These are phyloP conservation scores for Chaenogobius annularis DNA, from an alignment of 2,113 vertebrate genomes.

Conservation along the genomic window DNA sequence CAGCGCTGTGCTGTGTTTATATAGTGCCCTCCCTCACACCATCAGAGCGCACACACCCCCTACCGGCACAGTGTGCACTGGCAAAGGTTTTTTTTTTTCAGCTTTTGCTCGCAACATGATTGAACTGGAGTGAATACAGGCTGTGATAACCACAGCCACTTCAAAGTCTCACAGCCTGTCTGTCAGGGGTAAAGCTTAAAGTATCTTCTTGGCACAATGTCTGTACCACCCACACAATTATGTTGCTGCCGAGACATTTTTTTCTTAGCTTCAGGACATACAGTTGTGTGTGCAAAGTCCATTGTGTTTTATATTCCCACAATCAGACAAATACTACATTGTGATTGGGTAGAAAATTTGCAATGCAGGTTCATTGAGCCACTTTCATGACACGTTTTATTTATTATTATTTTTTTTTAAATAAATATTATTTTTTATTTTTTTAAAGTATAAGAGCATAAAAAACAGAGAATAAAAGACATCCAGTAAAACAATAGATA, in stretches of 20 bases:
- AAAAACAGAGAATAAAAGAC: too few species aligned
- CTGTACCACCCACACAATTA: slow-evolving; percentile 20
- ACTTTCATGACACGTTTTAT: too few species aligned
- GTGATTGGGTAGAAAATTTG: too few species aligned
- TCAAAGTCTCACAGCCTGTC: slow-evolving; percentile 39
- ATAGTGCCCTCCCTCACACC: slow-evolving; percentile 23
- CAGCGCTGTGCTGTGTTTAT: slow-evolving; percentile 69
- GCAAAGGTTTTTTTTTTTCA: not conserved
- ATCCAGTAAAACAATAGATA: too few species aligned
- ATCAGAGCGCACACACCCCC: not conserved
- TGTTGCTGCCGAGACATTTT: slow-evolving; percentile 8
- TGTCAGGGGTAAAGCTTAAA: slow-evolving; percentile 12
- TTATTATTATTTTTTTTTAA: too few species aligned
- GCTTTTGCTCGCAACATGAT: slow-evolving; percentile 19
- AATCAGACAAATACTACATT: too few species aligned
- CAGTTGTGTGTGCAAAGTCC: not conserved
- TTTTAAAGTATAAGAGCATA: too few species aligned
- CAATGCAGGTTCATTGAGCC: too few species aligned
- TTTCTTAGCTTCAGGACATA: not conserved
- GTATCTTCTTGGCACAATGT: slow-evolving; percentile 18
- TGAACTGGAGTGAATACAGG: slow-evolving; percentile 26
- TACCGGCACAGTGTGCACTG: not conserved
- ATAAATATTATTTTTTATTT: too few species aligned
- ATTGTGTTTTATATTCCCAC: too few species aligned
- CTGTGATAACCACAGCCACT: slow-evolving; percentile 21